Base-by-base conservation (phyloP, 2,888 invertebrate genomes). In the Xanthia togata region DNA sequence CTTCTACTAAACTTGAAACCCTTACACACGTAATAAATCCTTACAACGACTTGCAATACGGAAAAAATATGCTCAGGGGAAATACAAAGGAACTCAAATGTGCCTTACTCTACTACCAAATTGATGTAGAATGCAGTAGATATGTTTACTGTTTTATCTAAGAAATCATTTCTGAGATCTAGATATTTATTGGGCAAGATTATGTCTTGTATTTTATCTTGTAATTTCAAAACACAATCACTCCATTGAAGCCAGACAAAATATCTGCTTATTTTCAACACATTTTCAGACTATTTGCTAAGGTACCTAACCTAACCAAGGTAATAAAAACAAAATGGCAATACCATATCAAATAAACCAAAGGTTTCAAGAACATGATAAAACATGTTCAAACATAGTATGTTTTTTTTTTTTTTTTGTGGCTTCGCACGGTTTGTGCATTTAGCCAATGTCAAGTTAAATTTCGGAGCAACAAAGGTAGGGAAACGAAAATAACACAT, bases 11-110 rank as follows among this genome's bases (percentile, higher is more conserved):
- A n/a, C 14, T 12, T 31, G 9, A 23, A 73, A 60, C 8, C n/a
- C 1, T 6, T 53, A 14, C 2, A 20, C n/a, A 3, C 2, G 2
- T 23, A 20, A 50, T 47, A 23, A 9, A 65, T 12, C 9, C 38
- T 3, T 11, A 31, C 6, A 17, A 53, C n/a, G 35, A 2, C 23
- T 35, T 53, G 11, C 53, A 26, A 1, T 63, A 44, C 0, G 11
- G 9, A 20, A 38, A 12, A 68, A 73, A 23, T 64, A 71, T 62
- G 64, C 12, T 73, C 53, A 20, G 41, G 6, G 0, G n/a, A n/a
- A 69, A 14, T 70, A 82, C 83, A 83, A 84, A 81, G 69, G n/a
- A 72, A 70, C 35, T 41, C 57, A 20, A 12, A 12, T 47, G n/a
- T n/a, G 44, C 62, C 77, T 76, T 60, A 14, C 50, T 23, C 31